Evolutionary conservation across 2,888 invertebrate species (phyloP).

Genomic region (Drosophila maculinotata): DNA sequence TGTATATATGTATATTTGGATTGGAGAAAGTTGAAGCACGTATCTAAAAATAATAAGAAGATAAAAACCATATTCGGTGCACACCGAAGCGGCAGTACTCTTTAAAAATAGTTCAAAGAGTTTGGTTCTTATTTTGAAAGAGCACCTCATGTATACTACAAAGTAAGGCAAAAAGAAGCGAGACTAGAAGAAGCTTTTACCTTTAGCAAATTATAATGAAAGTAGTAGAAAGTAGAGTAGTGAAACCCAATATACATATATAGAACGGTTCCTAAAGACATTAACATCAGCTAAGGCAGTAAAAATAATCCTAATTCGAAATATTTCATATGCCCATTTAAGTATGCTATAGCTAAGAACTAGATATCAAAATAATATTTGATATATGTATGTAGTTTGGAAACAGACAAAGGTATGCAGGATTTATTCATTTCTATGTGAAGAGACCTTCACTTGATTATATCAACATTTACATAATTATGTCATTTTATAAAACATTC

Average conservation of each 20-base stretch:
- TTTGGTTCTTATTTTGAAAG: not conserved
- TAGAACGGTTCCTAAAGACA: not conserved
- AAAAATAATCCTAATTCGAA: not conserved
- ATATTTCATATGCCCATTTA: not conserved
- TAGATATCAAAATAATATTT: not conserved
- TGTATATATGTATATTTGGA: slow-evolving; percentile 12
- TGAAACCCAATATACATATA: not conserved
- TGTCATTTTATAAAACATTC: not conserved
- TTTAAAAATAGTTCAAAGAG: slow-evolving; percentile 18
- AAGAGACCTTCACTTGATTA: not conserved
- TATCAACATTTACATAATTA: not conserved
- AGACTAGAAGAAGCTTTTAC: slow-evolving; percentile 38
- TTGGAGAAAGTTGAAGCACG: slow-evolving; percentile 31
- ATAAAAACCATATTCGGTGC: slow-evolving; percentile 40
- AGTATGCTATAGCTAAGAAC: slow-evolving; percentile 18
- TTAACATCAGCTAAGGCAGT: not conserved
- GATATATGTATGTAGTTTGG: not conserved
- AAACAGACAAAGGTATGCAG: slow-evolving; percentile 24
- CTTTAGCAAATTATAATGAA: slow-evolving; percentile 34
- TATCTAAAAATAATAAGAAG: slow-evolving; percentile 23
- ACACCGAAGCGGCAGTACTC: slow-evolving; percentile 32
- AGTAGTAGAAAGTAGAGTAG: not conserved
- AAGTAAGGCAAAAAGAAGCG: slow-evolving; percentile 10
- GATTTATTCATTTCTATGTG: not conserved
- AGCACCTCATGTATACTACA: slow-evolving; percentile 24